phyloP scores from a whole-genome alignment of 2,113 vertebrate species.

The Corythaixoides concolor region DNA sequence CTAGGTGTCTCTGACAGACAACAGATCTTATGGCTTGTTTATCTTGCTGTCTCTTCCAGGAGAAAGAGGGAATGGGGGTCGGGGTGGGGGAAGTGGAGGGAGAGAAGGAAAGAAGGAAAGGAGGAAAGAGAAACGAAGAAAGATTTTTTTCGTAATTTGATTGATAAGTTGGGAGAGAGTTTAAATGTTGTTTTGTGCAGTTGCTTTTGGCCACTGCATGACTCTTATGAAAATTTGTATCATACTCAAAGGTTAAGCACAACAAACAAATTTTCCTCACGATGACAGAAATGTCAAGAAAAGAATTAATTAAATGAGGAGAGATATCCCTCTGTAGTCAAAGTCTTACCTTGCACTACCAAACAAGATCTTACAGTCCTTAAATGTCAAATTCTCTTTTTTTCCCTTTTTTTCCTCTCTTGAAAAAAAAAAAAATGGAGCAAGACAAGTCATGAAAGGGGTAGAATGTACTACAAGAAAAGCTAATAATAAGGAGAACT shows the following conservation, averaged over 20 bases:
- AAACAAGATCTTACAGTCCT: constrained; percentile 35
- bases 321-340: not conserved
- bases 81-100: accelerated
- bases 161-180: not conserved
- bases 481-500: not conserved
- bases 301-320: constrained; percentile 54
- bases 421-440: not conserved
- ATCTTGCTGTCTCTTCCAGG: not conserved
- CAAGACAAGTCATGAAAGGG: not conserved
- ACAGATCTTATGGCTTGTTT: not conserved
- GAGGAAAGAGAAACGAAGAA: not conserved
- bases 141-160: not conserved
- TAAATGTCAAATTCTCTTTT: constrained; percentile 47
- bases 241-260: constrained; percentile 64
- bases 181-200: not conserved
- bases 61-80: accelerated
- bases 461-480: not conserved
- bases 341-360: constrained; percentile 19
- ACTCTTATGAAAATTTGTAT: constrained; percentile 36
- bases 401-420: not conserved
- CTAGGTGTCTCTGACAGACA: not conserved
- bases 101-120: not conserved
- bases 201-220: constrained; percentile 5
- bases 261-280: constrained; percentile 59
- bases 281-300: constrained; percentile 65